These are phyloP conservation scores for Apodemia mormo DNA, from an alignment of 2,888 invertebrate genomes.

Conservation along the genomic window DNA sequence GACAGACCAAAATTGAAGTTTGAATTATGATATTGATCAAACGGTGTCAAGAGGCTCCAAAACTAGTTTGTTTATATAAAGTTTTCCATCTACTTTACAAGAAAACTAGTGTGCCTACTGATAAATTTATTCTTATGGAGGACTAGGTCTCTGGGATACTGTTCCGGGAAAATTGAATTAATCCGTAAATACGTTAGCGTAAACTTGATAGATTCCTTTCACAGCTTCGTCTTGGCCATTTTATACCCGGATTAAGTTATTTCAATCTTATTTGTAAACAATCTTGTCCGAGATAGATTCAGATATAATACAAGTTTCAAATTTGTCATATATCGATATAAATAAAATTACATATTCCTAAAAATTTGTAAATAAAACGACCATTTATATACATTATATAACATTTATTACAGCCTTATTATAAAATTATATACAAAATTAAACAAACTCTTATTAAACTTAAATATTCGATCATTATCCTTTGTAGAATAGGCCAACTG, in stretches of 20 bases:
- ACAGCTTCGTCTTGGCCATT: not conserved
- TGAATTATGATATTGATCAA: too few species aligned
- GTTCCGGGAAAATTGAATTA: not conserved
- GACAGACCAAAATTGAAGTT: too few species aligned
- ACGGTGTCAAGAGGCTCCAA: too few species aligned
- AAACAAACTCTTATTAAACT: not conserved
- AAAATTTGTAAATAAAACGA: not conserved
- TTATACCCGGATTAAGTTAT: conserved; percentile 8
- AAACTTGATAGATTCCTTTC: not conserved
- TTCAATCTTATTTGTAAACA: not conserved
- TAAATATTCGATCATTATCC: not conserved
- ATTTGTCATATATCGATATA: not conserved
- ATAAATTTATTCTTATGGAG: not conserved
- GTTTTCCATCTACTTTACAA: too few species aligned
- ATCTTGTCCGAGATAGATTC: not conserved
- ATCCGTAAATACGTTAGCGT: not conserved
- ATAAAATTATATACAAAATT: not conserved
- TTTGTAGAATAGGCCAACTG: too few species aligned
- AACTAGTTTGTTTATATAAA: too few species aligned
- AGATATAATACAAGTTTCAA: not conserved
- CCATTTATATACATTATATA: not conserved
- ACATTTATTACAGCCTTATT: not conserved
- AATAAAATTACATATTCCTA: not conserved
- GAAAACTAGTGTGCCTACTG: not conserved
- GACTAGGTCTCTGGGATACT: not conserved